A percentile compares a stretch with the other conserved stretches of the same genome.
Evolutionary conservation across 2,113 vertebrate species (phyloP).

Genomic region (Phrynocephalus versicolor): DNA sequence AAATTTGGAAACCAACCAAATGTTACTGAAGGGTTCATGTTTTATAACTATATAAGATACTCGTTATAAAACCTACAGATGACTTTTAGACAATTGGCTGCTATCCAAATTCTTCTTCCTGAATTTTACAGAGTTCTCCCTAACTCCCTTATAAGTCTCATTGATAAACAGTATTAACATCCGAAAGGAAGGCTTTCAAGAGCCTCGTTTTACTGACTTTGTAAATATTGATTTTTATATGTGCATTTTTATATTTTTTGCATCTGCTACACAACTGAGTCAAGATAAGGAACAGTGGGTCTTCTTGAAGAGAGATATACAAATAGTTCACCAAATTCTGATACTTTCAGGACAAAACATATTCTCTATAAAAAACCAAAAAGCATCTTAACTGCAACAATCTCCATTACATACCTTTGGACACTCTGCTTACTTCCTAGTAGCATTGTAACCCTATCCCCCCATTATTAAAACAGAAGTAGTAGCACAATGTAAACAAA

Average conservation of each 20-base stretch:
- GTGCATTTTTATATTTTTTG: not conserved
- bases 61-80: not conserved
- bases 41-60: not conserved
- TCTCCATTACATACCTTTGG: not conserved
- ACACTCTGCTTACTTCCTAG: not conserved
- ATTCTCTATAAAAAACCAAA: not conserved
- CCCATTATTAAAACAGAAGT: not conserved
- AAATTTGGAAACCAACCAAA: not conserved
- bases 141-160: not conserved
- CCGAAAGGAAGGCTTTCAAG: not conserved
- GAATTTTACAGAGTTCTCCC: not conserved
- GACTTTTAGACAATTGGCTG: not conserved
- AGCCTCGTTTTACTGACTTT: not conserved
- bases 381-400: not conserved
- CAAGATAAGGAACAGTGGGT: no score
- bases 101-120: not conserved
- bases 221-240: not conserved
- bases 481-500: not conserved
- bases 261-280: no score
- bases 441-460: not conserved
- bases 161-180: accelerated
- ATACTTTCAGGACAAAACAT: not conserved
- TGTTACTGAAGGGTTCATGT: not conserved
- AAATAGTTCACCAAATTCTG: no score
- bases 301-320: no score